These are phyloP conservation scores for Zosterops japonicus DNA, from an alignment of 2,113 vertebrate species.

Conservation along the genomic window DNA sequence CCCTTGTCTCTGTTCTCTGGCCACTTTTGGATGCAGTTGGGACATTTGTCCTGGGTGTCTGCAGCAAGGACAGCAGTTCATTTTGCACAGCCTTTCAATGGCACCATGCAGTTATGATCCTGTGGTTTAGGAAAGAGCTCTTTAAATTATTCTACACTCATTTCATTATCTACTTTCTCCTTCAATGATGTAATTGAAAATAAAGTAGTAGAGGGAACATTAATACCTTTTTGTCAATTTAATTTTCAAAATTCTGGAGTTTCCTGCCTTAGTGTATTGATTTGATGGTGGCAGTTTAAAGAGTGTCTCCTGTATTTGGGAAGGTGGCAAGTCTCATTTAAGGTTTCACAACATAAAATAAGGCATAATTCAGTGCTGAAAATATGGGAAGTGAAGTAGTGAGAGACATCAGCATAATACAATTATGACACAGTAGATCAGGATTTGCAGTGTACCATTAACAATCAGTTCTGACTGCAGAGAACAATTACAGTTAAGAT, in stretches of 20 bases:
- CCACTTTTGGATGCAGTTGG: not conserved
- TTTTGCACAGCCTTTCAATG: not conserved
- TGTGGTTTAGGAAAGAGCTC: not conserved
- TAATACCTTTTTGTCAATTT: not conserved
- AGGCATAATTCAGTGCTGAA: constrained; percentile 49
- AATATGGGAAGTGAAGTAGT: constrained; percentile 46
- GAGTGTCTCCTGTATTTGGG: constrained; percentile 54
- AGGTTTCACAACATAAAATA: constrained; percentile 57
- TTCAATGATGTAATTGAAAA: constrained; percentile 1
- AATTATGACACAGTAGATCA: constrained; percentile 74
- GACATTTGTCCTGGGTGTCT: not conserved
- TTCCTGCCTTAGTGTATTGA: not conserved
- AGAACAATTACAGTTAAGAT: constrained; percentile 45
- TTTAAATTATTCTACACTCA: not conserved
- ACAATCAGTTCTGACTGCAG: constrained; percentile 56
- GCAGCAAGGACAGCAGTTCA: not conserved
- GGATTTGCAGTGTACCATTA: constrained; percentile 71
- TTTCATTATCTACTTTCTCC: not conserved
- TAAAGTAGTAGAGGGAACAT: not conserved
- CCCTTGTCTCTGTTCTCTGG: not conserved
- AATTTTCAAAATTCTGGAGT: not conserved
- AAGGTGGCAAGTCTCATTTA: constrained; percentile 73
- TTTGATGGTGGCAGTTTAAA: not conserved
- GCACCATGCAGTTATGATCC: fast-evolving
- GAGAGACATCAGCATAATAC: constrained; percentile 64